A percentile compares a stretch with the other conserved stretches of the same genome.
Evolutionary conservation across 2,113 vertebrate genomes (phyloP).

Genomic region (Papio anubis): DNA sequence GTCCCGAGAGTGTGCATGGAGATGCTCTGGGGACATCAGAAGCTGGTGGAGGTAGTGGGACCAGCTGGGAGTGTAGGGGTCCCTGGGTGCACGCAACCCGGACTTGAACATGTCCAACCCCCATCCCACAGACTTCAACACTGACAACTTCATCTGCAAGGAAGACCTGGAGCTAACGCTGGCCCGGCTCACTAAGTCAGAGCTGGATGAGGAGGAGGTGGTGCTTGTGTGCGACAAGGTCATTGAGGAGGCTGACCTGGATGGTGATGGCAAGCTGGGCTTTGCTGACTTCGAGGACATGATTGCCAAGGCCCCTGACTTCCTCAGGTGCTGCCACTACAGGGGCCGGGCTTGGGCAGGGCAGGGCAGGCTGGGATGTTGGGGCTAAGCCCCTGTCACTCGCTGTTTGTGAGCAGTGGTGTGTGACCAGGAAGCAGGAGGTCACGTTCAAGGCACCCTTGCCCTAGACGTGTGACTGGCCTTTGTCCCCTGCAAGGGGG

Average conservation of each 20-base stretch:
- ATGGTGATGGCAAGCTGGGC: slow-evolving; percentile 95
- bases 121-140: slow-evolving; percentile 92
- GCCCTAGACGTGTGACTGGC: neutral
- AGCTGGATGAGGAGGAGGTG: slow-evolving; percentile 95
- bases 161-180: slow-evolving; percentile 95
- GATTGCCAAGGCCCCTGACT: slow-evolving; percentile 98
- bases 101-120: neutral
- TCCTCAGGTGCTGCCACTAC: slow-evolving; percentile 88
- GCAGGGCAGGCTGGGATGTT: neutral
- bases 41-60: too few species aligned
- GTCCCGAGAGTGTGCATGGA: neutral
- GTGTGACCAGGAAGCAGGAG: neutral
- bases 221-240: slow-evolving; percentile 95
- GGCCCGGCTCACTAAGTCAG: slow-evolving; percentile 95
- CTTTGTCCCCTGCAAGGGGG: neutral
- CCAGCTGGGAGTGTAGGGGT: neutral
- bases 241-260: slow-evolving; percentile 97
- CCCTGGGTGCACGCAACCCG: neutral
- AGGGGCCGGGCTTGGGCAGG: neutral
- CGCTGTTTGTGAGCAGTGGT: neutral
- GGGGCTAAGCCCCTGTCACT: neutral
- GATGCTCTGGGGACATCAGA: neutral
- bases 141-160: slow-evolving; percentile 98
- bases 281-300: slow-evolving; percentile 98
- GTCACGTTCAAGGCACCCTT: neutral